phyloP scores from a whole-genome alignment of 2,888 invertebrate species.

The Noctua janthe region DNA sequence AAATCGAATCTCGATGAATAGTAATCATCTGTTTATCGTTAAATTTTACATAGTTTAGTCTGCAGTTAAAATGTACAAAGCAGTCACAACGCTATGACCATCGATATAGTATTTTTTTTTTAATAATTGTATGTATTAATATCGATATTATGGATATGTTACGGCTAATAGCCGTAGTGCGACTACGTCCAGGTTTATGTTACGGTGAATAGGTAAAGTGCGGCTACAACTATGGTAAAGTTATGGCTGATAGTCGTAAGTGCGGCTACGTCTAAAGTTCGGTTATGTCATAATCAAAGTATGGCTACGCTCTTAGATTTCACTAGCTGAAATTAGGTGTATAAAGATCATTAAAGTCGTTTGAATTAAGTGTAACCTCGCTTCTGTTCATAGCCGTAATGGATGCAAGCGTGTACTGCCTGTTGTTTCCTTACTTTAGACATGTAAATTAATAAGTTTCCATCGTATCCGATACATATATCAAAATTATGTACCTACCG shows the following conservation, averaged over 20 bases:
- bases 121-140: conserved; percentile 23
- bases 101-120: conserved; percentile 31
- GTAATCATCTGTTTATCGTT: conserved; percentile 16
- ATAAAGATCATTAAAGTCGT: conserved; percentile 11
- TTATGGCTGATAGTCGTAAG: background rate
- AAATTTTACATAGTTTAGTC: conserved; percentile 12
- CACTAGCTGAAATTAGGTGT: conserved; percentile 11
- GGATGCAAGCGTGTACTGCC: background rate
- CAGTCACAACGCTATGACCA: conserved; percentile 34
- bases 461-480: background rate
- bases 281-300: background rate
- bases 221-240: background rate
- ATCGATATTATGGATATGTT: background rate
- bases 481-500: conserved; percentile 1
- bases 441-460: background rate
- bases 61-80: conserved; percentile 55
- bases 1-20: conserved; percentile 59
- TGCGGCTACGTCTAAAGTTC: background rate
- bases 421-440: background rate
- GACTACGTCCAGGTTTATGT: background rate
- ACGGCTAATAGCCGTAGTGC: background rate
- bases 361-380: background rate
- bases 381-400: background rate
- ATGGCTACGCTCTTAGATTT: conserved; percentile 14
- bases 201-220: background rate